Evolutionary conservation across 2,113 vertebrate genomes (phyloP), one percentile per base, ranked within the genome.

Genomic region (Nothocercus nigrocapillus): DNA sequence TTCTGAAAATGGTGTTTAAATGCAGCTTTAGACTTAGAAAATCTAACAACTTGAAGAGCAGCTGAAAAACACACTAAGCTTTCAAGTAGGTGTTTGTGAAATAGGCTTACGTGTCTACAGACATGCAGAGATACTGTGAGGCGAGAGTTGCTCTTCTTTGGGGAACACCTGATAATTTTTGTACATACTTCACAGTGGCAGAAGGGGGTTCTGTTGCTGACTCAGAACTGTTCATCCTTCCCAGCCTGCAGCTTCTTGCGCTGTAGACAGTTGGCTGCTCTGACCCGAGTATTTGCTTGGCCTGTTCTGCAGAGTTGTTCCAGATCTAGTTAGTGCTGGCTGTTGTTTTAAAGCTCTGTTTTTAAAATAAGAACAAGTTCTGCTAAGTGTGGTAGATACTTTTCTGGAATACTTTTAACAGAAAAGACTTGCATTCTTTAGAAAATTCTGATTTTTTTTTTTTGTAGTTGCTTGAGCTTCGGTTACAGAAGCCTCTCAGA

Each of bases 381-480:
- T 88, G 73, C 62, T 76, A 73, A 72, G 34, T 67, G 36, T 42
- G 20, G 15, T 78, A 78, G 32, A 12, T 72, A 72, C 4, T 11
- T 75, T 82, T n/a, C n/a, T 72, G 42, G 51, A 75, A 22, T 70
- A 75, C 56, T 88, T 93, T 86, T 72, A 88, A 74, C 25, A 62
- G 20, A 73, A 22, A 45, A 53, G n/a, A 79, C 9, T 9, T 34
- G 17, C 9, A 32, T 86, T 86, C 53, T 64, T 69, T 45, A 61
- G 38, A 75, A 86, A 40, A 90, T 77, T 20, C 8, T 4, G 0
- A 47, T 86, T 15, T 67, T 32, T 12, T 44, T 74, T 85, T 63
- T 27, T 51, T 93, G 72, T 53, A 70, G 47, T 91, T 78, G 69
- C 86, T 97, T 75, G 61, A 21, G 69, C 77, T 96, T 96, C 40